A percentile compares a stretch with the other conserved stretches of the same genome.
Evolutionary conservation across 2,888 invertebrate species (phyloP).

Genomic region (Hybos culiciformis): DNA sequence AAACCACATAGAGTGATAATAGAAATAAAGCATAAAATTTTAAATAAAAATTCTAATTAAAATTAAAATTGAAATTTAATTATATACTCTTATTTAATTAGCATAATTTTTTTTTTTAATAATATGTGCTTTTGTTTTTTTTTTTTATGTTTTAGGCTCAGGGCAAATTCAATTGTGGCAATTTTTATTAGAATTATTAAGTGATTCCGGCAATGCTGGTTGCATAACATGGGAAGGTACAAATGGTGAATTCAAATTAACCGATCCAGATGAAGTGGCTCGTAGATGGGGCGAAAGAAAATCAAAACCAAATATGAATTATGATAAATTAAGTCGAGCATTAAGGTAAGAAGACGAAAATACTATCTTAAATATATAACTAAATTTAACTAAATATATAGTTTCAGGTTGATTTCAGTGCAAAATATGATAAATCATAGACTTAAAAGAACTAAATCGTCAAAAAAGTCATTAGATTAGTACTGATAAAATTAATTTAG

Average conservation of each 20-base stretch:
- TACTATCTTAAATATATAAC: no score
- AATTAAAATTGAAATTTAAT: no score
- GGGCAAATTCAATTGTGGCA: slow-evolving; percentile 99
- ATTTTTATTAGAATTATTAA: slow-evolving; percentile 89
- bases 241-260: slow-evolving; percentile 95
- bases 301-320: slow-evolving; percentile 99
- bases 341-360: slow-evolving; percentile 83
- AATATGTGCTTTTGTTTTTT: neutral
- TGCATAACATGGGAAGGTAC: slow-evolving; percentile 99
- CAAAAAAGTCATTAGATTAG: no score
- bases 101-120: neutral
- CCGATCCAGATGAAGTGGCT: slow-evolving; percentile 96
- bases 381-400: no score
- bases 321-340: slow-evolving; percentile 95
- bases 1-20: no score
- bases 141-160: slow-evolving; percentile 46
- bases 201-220: slow-evolving; percentile 88
- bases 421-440: no score
- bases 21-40: no score
- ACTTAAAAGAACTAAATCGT: no score
- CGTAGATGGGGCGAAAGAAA: slow-evolving; percentile 98
- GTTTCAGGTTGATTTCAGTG: no score
- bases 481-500: no score
- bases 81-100: neutral
- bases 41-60: no score